phyloP scores from a whole-genome alignment of 2,888 invertebrate species.

The Trichogramma evanescens region DNA sequence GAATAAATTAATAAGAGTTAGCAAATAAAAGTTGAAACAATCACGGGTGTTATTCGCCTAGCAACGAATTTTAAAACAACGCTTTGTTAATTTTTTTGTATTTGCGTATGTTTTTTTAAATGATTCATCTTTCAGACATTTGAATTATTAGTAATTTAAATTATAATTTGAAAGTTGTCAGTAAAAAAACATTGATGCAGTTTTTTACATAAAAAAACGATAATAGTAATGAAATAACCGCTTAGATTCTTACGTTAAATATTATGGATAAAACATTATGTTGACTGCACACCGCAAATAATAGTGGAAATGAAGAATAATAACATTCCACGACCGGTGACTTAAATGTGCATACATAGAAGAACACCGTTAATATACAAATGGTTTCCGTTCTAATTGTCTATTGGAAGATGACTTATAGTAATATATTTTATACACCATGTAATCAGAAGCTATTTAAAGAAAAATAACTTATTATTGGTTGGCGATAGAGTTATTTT shows the following conservation, averaged over 20 bases:
- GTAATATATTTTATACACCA: constrained; percentile 45
- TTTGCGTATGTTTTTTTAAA: too few species aligned
- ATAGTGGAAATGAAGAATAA: constrained; percentile 40
- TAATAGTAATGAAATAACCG: constrained; percentile 39
- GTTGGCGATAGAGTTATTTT: constrained; percentile 36
- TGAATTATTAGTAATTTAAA: too few species aligned
- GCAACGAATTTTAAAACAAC: too few species aligned
- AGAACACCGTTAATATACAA: constrained; percentile 29
- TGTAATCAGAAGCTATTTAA: constrained; percentile 41
- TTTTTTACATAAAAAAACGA: constrained; percentile 28
- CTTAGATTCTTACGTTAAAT: constrained; percentile 29
- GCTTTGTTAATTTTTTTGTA: too few species aligned
- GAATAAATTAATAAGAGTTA: too few species aligned
- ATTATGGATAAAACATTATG: constrained; percentile 31
- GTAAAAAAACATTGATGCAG: too few species aligned
- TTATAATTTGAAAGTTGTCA: too few species aligned
- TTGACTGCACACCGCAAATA: constrained; percentile 34
- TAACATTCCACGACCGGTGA: constrained; percentile 47
- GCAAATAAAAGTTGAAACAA: too few species aligned
- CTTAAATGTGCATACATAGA: constrained; percentile 42
- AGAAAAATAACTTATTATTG: constrained; percentile 29
- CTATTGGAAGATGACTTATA: constrained; percentile 36
- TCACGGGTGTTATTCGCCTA: too few species aligned
- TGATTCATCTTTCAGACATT: too few species aligned
- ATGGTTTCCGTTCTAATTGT: constrained; percentile 26